phyloP scores from a whole-genome alignment of 1,140 invertebrate genomes.

The Telenomus remus region DNA sequence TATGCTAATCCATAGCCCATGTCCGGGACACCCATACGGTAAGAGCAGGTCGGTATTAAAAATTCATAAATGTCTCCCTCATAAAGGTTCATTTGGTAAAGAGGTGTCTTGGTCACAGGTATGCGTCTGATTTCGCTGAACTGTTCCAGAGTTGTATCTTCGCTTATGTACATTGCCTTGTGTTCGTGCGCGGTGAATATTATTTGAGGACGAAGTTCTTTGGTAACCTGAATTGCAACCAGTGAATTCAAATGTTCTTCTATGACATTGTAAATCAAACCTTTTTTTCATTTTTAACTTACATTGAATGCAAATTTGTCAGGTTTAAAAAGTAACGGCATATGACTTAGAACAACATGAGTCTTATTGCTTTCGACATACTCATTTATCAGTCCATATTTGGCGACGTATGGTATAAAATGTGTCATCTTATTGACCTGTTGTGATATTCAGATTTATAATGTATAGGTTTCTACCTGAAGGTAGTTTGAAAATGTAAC shows the following conservation, averaged over 20 bases:
- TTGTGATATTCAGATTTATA: constrained; percentile 68
- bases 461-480: not conserved
- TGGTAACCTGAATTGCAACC: constrained; percentile 77
- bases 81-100: constrained; percentile 74
- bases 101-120: constrained; percentile 72
- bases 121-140: constrained; percentile 73
- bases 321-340: constrained; percentile 80
- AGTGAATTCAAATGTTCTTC: constrained; percentile 6
- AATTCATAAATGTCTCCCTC: constrained; percentile 85
- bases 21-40: constrained; percentile 90
- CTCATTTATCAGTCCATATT: constrained; percentile 78
- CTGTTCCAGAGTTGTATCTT: constrained; percentile 72
- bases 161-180: constrained; percentile 78
- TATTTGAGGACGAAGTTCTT: constrained; percentile 82
- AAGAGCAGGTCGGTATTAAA: constrained; percentile 93
- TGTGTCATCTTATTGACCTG: constrained; percentile 83
- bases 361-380: constrained; percentile 77
- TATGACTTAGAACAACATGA: constrained; percentile 82
- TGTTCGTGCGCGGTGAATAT: constrained; percentile 92
- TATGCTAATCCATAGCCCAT: constrained; percentile 91
- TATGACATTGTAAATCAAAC: too few relatives aligned
- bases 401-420: constrained; percentile 70
- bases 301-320: constrained; percentile 74
- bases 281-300: not conserved
- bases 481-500: not conserved